Evolutionary conservation across 2,888 invertebrate species (phyloP), one percentile per base, ranked within the genome.

Genomic region (Halictus ligatus): DNA sequence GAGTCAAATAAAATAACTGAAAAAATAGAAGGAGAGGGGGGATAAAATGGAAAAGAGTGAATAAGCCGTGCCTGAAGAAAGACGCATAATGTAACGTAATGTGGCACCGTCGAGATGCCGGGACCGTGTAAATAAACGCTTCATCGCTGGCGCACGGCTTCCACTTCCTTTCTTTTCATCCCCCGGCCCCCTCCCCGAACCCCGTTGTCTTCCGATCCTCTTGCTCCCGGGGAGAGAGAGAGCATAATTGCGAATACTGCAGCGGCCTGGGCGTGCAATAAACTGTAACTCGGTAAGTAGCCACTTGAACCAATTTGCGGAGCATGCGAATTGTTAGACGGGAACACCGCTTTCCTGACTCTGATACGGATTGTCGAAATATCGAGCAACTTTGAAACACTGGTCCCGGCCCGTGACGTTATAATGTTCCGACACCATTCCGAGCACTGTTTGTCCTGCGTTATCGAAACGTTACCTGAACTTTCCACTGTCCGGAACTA

Each of bases 41-140:
- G 3, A 54, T n/a, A n/a, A n/a, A n/a, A 35, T 35, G 18, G 2
- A 29, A 29, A 29, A 29, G 15, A 64, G 67, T 18, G 35, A 69
- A 40, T 69, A 69, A 69, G 69, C 69, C 69, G 40, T 40, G 40
- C 69, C 21, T 69, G 40, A 69, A 83, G 86, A 79, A 86, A 88
- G 69, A 88, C 81, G 86, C 81, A 80, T 84, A 86, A 86, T 80
- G 83, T 82, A 88, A 88, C 86, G 78, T 88, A 88, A 91, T 84
- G 84, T 84, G 43, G 43, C 87, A 88, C 80, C 74, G 75, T 46
- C 75, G 64, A 91, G 88, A 90, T 88, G 91, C 84, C 77, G 75
- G 18, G 18, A 21, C 78, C 80, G 29, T 75, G 84, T 88, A 88
- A 90, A 91, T 91, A 91, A 90, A 88, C 88, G 84, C 80, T 83